Evolutionary conservation across 2,888 invertebrate genomes (phyloP).

Genomic region (Polyommatus icarus): DNA sequence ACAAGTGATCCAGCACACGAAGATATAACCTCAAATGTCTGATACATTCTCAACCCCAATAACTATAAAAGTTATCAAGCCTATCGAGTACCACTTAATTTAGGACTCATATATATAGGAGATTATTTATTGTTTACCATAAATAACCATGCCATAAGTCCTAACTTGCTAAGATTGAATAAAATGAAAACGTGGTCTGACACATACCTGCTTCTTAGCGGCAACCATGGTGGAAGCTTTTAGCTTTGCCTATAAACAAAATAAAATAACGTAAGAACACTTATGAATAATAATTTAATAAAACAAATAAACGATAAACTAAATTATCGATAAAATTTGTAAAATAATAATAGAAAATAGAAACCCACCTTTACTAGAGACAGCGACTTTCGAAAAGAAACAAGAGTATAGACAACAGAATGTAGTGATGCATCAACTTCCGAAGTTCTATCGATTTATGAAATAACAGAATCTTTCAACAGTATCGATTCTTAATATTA

Average conservation of each 20-base stretch:
- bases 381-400: background rate
- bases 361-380: constrained; percentile 14
- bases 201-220: constrained; percentile 90
- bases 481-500: no score
- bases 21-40: constrained; percentile 49
- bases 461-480: no score
- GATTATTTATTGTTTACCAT: constrained; percentile 46
- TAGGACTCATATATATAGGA: constrained; percentile 54
- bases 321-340: background rate
- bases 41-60: constrained; percentile 70
- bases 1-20: background rate
- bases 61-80: constrained; percentile 62
- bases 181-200: constrained; percentile 43
- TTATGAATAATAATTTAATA: background rate
- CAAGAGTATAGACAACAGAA: no score
- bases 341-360: background rate
- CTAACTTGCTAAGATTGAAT: constrained; percentile 36
- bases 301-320: background rate
- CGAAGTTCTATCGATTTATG: no score
- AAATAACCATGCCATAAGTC: constrained; percentile 59
- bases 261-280: background rate
- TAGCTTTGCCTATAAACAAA: constrained; percentile 47
- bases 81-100: constrained; percentile 67
- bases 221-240: constrained; percentile 84
- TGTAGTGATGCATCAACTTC: no score